Percentiles rank a stretch among this genome's conserved stretches.
These are phyloP conservation scores for Patella depressa DNA, from an alignment of 2,888 invertebrate species.

Conservation along the genomic window DNA sequence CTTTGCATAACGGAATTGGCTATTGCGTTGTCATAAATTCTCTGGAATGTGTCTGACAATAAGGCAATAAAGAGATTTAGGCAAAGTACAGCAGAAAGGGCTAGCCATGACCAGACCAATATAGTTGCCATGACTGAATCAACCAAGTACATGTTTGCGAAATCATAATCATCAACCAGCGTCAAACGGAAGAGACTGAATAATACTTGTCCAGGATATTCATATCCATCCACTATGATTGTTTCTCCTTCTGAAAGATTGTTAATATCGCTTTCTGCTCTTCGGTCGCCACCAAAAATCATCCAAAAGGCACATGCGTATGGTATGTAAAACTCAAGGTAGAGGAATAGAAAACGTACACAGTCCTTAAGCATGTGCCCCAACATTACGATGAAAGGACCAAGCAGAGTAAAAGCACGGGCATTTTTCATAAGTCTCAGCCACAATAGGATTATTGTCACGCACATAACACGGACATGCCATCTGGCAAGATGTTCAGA, in stretches of 20 bases:
- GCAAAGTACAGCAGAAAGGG: slow-evolving; percentile 67
- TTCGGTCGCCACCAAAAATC: slow-evolving; percentile 66
- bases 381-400: slow-evolving; percentile 70
- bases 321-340: slow-evolving; percentile 68
- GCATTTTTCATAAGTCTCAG: slow-evolving; percentile 67
- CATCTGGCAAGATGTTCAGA: slow-evolving; percentile 54
- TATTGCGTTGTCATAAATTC: slow-evolving; percentile 70
- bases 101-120: slow-evolving; percentile 65
- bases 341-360: slow-evolving; percentile 63
- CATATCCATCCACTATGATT: slow-evolving; percentile 45
- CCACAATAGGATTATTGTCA: slow-evolving; percentile 68
- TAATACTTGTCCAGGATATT: slow-evolving; percentile 47
- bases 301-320: slow-evolving; percentile 70
- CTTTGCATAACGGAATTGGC: slow-evolving; percentile 71
- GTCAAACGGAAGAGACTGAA: slow-evolving; percentile 67
- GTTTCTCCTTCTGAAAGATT: slow-evolving; percentile 27
- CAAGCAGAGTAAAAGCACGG: slow-evolving; percentile 62
- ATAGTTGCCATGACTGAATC: slow-evolving; percentile 66
- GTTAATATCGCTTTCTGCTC: slow-evolving; percentile 38
- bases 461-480: slow-evolving; percentile 65
- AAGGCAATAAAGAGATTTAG: slow-evolving; percentile 70
- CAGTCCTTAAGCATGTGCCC: slow-evolving; percentile 66
- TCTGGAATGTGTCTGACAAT: slow-evolving; percentile 69
- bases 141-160: slow-evolving; percentile 56
- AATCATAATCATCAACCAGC: slow-evolving; percentile 70